Evolutionary conservation across 1,140 invertebrate genomes (phyloP), one percentile per base, ranked within the genome.

Genomic region (Ladona fulva): DNA sequence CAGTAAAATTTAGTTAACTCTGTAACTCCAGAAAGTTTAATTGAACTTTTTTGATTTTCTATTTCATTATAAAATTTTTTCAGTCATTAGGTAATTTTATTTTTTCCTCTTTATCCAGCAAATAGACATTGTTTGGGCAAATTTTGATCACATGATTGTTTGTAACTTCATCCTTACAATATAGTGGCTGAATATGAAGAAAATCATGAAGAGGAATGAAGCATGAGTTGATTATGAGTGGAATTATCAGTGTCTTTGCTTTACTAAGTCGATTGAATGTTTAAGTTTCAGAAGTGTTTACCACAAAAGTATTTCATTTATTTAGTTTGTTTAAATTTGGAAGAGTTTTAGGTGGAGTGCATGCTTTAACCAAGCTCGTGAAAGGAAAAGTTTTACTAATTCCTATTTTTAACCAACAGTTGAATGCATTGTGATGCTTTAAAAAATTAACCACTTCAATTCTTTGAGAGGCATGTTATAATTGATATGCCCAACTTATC

Each of bases 161-260:
- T 66, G 14, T 37, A 37, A 37, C 29, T 37, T 37, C 12, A 66
- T 66, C 16, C n/a, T 6, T 52, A 11, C 14, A 66, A 66, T 22
- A 66, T 66, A 19, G 52, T 66, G 14, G 3, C 3, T 66, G 3
- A 66, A 66, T 6, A 22, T 66, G 12, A 22, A 12, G 52, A 66
- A 22, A 66, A 66, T 66, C 5, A 16, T 66, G 52, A 66, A 22
- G 52, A 66, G 52, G 44, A 66, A 66, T 66, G 52, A 6, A 66
- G 52, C 52, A 66, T 66, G 52, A 66, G 12, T 66, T 66, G 14
- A 66, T 19, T 19, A 66, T 16, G 52, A 66, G 52, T 66, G 52
- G 52, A 66, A 66, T 66, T 66, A 66, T 66, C n/a, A 22, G 52
- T 66, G 52, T 66, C 52, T 66, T 66, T 66, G 52, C 52, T 66